Evolutionary conservation across 2,797 vertebrate species (phyloP).

Genomic region (Falco cherrug): DNA sequence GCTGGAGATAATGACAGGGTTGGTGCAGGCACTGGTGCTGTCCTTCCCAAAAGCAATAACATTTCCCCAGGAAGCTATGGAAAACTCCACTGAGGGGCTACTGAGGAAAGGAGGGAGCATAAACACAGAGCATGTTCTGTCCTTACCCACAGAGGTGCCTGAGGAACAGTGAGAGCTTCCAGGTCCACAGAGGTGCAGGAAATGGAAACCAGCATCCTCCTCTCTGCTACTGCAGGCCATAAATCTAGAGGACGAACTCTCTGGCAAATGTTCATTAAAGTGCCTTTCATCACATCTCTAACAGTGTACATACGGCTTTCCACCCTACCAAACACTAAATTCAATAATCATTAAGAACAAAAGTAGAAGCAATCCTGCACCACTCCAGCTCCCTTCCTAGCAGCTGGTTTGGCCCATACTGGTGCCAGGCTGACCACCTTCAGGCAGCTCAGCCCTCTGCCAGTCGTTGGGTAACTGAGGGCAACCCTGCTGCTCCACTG

Average conservation of each 20-base stretch:
- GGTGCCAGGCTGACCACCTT: background rate
- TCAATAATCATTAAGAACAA: background rate
- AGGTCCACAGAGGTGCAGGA: background rate
- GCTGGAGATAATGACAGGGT: background rate
- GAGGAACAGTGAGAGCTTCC: background rate
- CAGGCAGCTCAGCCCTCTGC: background rate
- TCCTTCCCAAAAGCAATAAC: background rate
- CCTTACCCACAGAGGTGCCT: background rate
- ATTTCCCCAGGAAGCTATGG: background rate
- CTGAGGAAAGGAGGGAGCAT: background rate
- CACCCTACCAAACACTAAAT: background rate
- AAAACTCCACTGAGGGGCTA: background rate
- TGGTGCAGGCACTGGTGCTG: background rate
- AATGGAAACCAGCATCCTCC: background rate
- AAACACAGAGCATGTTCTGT: background rate
- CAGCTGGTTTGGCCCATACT: background rate
- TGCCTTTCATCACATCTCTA: background rate
- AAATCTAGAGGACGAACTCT: background rate
- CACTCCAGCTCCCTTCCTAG: background rate
- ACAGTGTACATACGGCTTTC: background rate
- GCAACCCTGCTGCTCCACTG: background rate
- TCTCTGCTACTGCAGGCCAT: background rate
- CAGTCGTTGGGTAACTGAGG: background rate
- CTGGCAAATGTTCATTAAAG: background rate
- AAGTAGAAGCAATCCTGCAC: background rate